Percentiles rank a stretch among this genome's conserved stretches.
Conservation (phyloP, 1,140 invertebrate genomes). For the Bradysia coprophila region DNA sequence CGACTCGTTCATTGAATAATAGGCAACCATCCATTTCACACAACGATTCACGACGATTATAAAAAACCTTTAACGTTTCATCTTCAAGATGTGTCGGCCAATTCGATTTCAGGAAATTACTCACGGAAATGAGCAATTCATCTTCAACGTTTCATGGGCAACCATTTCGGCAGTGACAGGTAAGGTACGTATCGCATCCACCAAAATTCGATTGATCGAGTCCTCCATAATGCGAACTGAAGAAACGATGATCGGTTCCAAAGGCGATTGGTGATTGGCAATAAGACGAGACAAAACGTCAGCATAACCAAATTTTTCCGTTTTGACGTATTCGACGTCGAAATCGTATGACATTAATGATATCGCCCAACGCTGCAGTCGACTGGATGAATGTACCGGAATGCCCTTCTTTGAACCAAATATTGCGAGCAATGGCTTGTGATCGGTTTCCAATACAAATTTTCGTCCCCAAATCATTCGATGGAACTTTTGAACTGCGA, state of each 20-base stretch:
- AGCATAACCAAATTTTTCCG: conserved; percentile 6
- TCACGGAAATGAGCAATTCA: too few relatives aligned
- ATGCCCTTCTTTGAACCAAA: conserved; percentile 20
- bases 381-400: conserved; percentile 10
- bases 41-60: too few relatives aligned
- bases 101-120: too few relatives aligned
- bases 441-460: conserved; percentile 27
- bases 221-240: too few relatives aligned
- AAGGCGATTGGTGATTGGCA: too few relatives aligned
- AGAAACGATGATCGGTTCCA: too few relatives aligned
- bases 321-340: conserved; percentile 13
- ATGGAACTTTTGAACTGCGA: conserved; percentile 11
- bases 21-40: conserved; percentile 7
- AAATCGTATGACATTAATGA: conserved; percentile 17
- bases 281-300: conserved; percentile 9
- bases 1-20: conserved; percentile 7
- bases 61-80: too few relatives aligned
- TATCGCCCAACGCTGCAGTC: conserved; percentile 18
- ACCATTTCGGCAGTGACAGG: too few relatives aligned
- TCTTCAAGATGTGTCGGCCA: too few relatives aligned
- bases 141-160: too few relatives aligned
- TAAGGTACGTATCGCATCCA: too few relatives aligned
- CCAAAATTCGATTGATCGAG: too few relatives aligned
- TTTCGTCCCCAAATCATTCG: conserved; percentile 6
- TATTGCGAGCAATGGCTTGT: conserved; percentile 26